These are phyloP conservation scores for Nerophis lumbriciformis DNA, from an alignment of 2,113 vertebrate species.

Conservation along the genomic window DNA sequence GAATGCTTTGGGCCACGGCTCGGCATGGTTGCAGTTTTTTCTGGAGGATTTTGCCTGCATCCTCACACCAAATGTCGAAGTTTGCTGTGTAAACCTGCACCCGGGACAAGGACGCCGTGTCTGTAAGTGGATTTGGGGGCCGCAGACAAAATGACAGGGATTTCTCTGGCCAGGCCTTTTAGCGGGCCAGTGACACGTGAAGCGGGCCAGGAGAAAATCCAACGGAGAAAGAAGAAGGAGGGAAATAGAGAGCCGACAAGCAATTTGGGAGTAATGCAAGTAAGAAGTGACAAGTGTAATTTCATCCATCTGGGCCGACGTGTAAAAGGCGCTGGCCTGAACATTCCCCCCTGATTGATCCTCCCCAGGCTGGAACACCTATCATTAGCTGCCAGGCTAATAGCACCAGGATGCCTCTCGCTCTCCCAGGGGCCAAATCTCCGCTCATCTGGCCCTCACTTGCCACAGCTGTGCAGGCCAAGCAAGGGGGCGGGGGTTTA, in stretches of 20 bases:
- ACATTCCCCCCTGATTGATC: conserved; percentile 79
- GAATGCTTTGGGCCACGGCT: too few relatives aligned
- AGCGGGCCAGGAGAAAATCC: conserved; percentile 49
- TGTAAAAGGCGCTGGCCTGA: conserved; percentile 77
- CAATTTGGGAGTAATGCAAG: conserved; percentile 81
- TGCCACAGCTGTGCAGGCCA: conserved; percentile 78
- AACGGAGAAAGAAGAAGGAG: conserved; percentile 16
- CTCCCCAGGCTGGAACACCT: conserved; percentile 80
- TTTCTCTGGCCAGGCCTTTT: conserved; percentile 76
- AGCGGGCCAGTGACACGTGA: conserved; percentile 76
- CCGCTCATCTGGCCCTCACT: conserved; percentile 81
- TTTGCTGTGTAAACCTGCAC: conserved; percentile 32
- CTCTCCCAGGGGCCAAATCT: conserved; percentile 80
- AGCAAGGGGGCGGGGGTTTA: conserved; percentile 38
- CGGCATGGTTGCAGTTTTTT: too few relatives aligned
- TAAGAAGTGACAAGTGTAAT: conserved; percentile 84
- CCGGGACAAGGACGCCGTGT: conserved; percentile 35
- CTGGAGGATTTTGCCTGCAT: too few relatives aligned
- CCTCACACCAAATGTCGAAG: conserved; percentile 26
- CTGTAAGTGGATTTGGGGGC: conserved; percentile 53
- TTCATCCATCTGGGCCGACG: conserved; percentile 81
- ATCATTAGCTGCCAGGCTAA: conserved; percentile 83
- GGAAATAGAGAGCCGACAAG: conserved; percentile 70
- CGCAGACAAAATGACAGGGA: conserved; percentile 71
- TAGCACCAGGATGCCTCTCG: conserved; percentile 82